Evolutionary conservation across 2,888 invertebrate genomes (phyloP), one percentile per base, ranked within the genome.

Genomic region (Eilema griseolum): DNA sequence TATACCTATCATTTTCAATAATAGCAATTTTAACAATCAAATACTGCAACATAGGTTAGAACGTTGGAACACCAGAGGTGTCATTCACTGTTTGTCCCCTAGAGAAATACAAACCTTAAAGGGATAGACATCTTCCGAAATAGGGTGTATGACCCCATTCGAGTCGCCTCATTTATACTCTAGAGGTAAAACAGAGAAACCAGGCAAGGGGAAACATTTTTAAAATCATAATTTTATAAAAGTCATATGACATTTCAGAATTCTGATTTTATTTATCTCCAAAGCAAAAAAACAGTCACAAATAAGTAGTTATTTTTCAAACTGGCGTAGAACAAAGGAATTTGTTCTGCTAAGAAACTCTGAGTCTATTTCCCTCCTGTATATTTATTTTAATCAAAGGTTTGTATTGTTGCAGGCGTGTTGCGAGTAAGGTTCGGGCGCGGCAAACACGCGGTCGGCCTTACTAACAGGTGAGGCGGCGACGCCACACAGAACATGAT

Each of bases 401-500:
- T 78, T 81, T 75, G 72, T 85, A 61, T 90, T 86, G 86, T 93
- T 92, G 31, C 93, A 95, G 95, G 93, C 88, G 88, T 87, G 85
- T 89, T 87, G 85, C 87, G 83, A 86, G 94, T 93, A 90, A 93
- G 94, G 94, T 83, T 89, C 93, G 94, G 89, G 89, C 93, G 94
- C 93, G 93, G 90, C 82, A 83, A 82, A 84, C 85, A 87, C 93
- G 95, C 94, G 93, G 91, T 93, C 94, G 94, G 86, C 95, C 95
- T 95, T 94, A 94, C 94, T 89, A 92, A 92, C 93, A 94, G 95
- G 95, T 95, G 95, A 95, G 95, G 95, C 93, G 94, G 90, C 90
- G 89, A 87, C 93, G 92, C 93, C 92, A 92, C 92, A 90, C 91
- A 93, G 94, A 95, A 89, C 94, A 95, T 95, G 95, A 92, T 95